Base-by-base conservation (phyloP, 2,888 invertebrate species). In the Drosophila melanocephala region DNA sequence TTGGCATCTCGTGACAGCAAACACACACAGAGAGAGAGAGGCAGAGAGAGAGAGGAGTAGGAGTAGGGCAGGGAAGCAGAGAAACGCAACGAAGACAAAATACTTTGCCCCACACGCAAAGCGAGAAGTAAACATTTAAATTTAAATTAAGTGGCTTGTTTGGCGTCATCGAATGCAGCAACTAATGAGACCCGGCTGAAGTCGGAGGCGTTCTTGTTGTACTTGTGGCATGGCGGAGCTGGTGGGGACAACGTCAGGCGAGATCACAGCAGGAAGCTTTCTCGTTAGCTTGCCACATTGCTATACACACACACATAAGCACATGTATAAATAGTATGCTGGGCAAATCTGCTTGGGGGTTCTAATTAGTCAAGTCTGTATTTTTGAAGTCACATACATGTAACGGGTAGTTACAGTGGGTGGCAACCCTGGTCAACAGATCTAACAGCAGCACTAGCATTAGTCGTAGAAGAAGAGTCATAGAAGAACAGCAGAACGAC, bases 121-220 rank as follows among this genome's bases (percentile, higher is more conserved):
- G 90, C 89, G 89, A 75, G 87, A 83, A 90, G 83, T 87, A 89
- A 89, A 88, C 87, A 90, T 90, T 88, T 88, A 90, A 89, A 88
- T 88, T 89, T 89, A 89, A 88, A 88, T 88, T 88, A 88, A 88
- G 87, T 90, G 89, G 83, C 87, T 86, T 87, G 90, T 89, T 89
- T 77, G 81, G 86, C 84, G 79, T 88, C 89, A 89, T 77, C 84
- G 84, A 84, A 89, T 81, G 84, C 84, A 82, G 70, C 91, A 83
- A 85, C 87, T 88, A 88, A 89, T 88, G 91, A 90, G 83, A 73
- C 69, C 55, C 70, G 70, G 52, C 75, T 64, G 64, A 58, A 16
- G 59, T 12, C 19, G 12, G 60, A 28, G 47, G 30, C 30, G 47
- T 26, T 47, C 5, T 16, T 35, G 12, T 35, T 16, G 16, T 6